Conservation (phyloP, 2,797 vertebrate species). For the Phrynocephalus vlangalii region DNA sequence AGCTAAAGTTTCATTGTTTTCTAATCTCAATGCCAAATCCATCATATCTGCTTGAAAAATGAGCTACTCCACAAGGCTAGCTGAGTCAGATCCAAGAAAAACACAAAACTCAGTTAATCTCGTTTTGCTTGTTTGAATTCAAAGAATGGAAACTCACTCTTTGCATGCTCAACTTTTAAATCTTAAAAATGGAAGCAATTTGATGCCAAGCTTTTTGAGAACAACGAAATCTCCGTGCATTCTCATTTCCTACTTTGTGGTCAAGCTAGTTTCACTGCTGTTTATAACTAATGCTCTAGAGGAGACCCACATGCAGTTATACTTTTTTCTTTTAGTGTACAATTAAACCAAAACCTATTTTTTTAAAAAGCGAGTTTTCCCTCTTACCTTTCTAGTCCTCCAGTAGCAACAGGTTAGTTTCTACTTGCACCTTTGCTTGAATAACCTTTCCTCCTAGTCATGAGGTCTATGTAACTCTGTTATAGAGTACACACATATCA, state of each 20-base stretch:
- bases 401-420: constrained; percentile 61
- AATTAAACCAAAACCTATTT: constrained; percentile 42
- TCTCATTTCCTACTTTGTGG: background rate
- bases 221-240: background rate
- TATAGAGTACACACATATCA: constrained; percentile 59
- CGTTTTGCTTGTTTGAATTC: constrained; percentile 41
- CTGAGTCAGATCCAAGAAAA: constrained; percentile 30
- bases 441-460: constrained; percentile 74
- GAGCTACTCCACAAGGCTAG: background rate
- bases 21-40: constrained; percentile 10
- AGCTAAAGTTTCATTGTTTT: constrained; percentile 9
- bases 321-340: constrained; percentile 45
- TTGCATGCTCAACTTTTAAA: background rate
- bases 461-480: constrained; percentile 64
- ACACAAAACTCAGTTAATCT: constrained; percentile 27
- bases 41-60: constrained; percentile 29
- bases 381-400: constrained; percentile 77
- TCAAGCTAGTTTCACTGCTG: constrained; percentile 1
- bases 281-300: background rate
- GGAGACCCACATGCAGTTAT: background rate
- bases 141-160: constrained; percentile 11
- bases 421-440: constrained; percentile 65
- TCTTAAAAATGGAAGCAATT: constrained; percentile 1
- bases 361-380: constrained; percentile 61
- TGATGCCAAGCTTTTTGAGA: background rate